Conservation (phyloP, 2,888 invertebrate genomes). For the Meiosimyza decipiens region DNA sequence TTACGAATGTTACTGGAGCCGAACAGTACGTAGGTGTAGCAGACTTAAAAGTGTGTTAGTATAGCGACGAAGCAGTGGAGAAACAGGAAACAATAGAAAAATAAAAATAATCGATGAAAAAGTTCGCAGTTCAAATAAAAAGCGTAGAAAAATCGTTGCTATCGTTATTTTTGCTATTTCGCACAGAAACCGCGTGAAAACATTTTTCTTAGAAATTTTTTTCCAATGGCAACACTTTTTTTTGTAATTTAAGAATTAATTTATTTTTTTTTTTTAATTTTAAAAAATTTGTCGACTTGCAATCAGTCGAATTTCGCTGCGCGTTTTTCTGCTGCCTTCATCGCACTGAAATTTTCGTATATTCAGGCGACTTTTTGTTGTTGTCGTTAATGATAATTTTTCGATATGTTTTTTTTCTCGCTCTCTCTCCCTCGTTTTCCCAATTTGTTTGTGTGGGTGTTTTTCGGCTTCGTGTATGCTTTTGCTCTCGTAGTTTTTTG, state of each 20-base stretch:
- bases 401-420: too few relatives aligned
- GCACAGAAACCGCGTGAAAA: too few relatives aligned
- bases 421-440: too few relatives aligned
- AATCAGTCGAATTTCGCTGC: slow-evolving; percentile 7
- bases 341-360: slow-evolving; percentile 15
- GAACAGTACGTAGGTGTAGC: too few relatives aligned
- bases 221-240: background rate
- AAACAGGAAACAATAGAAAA: slow-evolving; percentile 28
- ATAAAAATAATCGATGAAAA: slow-evolving; percentile 47
- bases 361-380: too few relatives aligned
- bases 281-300: background rate
- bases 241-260: background rate
- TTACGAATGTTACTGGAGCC: background rate
- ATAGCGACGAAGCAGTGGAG: too few relatives aligned
- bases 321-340: slow-evolving; percentile 29
- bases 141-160: background rate
- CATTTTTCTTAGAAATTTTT: background rate
- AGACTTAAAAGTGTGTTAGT: too few relatives aligned
- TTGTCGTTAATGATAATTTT: too few relatives aligned
- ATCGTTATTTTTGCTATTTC: background rate
- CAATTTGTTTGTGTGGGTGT: too few relatives aligned
- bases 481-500: too few relatives aligned
- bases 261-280: background rate
- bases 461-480: too few relatives aligned
- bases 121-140: slow-evolving; percentile 42